These are phyloP conservation scores for Bombyx mori DNA, from an alignment of 1,140 invertebrate genomes.

Conservation along the genomic window ASM3026992v2 NC_085118.1:4939501-4940000, in stretches of 20 bases:
- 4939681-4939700: constrained; percentile 71
- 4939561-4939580: constrained; percentile 77
- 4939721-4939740: constrained; percentile 21
- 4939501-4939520: constrained; percentile 74
- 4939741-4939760: constrained; percentile 22
- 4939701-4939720: constrained; percentile 62
- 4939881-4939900: no score
- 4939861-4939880: no score
- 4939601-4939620: constrained; percentile 63
- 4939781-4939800: constrained; percentile 18
- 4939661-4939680: constrained; percentile 75
- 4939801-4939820: no score
- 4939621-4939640: constrained; percentile 81
- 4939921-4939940: no score
- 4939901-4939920: no score
- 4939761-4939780: constrained; percentile 7
- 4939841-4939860: no score
- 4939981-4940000: no score
- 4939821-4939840: no score
- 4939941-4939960: no score
- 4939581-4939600: constrained; percentile 74
- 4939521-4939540: constrained; percentile 74
- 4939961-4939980: no score
- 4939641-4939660: constrained; percentile 75
- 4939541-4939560: constrained; percentile 75